A percentile compares a stretch with the other conserved stretches of the same genome.
Evolutionary conservation across 2,113 vertebrate species (phyloP).

Genomic region (Chunga burmeisteri): DNA sequence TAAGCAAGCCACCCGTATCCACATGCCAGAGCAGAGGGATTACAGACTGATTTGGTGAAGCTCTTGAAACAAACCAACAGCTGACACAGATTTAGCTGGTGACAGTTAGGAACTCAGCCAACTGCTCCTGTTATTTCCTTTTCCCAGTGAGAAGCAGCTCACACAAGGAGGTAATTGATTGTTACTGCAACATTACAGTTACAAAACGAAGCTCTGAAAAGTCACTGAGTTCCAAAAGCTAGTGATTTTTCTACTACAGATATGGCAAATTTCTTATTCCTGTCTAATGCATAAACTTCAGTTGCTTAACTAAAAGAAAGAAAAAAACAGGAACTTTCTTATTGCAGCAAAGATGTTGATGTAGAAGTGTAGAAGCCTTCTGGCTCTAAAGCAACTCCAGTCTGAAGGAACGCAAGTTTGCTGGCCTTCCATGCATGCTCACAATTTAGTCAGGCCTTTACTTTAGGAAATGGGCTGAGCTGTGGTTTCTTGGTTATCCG

Average conservation of each 20-base stretch:
- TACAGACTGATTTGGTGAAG: background rate
- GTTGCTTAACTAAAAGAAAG: background rate
- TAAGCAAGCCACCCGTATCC: background rate
- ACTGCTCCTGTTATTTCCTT: constrained; percentile 15
- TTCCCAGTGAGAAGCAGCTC: constrained; percentile 9
- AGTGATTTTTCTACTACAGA: background rate
- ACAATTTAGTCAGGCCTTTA: background rate
- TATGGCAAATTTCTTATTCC: background rate
- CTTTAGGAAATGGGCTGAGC: background rate
- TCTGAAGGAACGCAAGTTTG: background rate
- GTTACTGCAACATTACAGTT: background rate
- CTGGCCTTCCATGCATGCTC: background rate
- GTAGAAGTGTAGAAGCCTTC: background rate
- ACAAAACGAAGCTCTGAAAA: background rate
- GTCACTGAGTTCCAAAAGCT: background rate
- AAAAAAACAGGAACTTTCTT: background rate
- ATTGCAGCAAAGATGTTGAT: background rate
- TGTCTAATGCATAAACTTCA: background rate
- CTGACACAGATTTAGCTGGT: constrained; percentile 11
- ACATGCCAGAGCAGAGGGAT: background rate
- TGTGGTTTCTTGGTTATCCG: background rate
- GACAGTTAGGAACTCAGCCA: background rate
- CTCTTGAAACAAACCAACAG: background rate
- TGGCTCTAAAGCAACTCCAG: background rate
- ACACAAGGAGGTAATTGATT: background rate